Base-by-base conservation (phyloP, 2,888 invertebrate species). In the Rhagophthalmus giganteus region DNA sequence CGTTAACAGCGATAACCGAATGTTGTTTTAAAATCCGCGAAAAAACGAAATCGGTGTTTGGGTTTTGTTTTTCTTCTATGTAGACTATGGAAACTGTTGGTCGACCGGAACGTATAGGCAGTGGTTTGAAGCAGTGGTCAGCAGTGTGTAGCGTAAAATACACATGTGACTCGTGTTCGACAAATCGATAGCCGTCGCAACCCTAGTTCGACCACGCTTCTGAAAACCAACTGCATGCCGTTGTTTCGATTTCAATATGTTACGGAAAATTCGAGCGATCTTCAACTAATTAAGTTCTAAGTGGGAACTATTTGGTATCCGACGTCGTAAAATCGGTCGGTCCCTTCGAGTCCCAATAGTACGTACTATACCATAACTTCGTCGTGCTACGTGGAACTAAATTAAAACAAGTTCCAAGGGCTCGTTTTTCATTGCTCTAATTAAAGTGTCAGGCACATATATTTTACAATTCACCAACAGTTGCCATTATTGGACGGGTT, bases 361-460 rank as follows among this genome's bases (percentile, higher is more conserved):
- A n/a, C n/a, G n/a, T 42, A 37, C 35, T 47, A 45, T 54, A 31
- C 35, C 33, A 25, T 42, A 56, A 55, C 56, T 52, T 55, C 53
- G 57, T 58, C 54, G 58, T 45, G 61, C 60, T 51, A 57, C 57
- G 56, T 61, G 58, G 64, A 65, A 67, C 65, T 63, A 64, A 71
- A 72, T 71, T 72, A 71, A 71, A 72, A 70, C 68, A 67, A 66
- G 64, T 70, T 69, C 69, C 66, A 70, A 70, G 68, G 65, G 66
- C 64, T 66, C 70, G 69, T 71, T 72, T 71, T 71, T 72, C 71
- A 72, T 70, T 66, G 58, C 59, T 66, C 69, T 71, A 71, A 71
- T 72, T 71, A 71, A 71, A 71, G 67, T 70, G 71, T 72, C 72
- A 70, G 66, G 59, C 68, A 62, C 65, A 72, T 65, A 70, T 71